Evolutionary conservation across 2,797 vertebrate genomes (phyloP), one percentile per base, ranked within the genome.

Genomic region (Scleropages formosus): DNA sequence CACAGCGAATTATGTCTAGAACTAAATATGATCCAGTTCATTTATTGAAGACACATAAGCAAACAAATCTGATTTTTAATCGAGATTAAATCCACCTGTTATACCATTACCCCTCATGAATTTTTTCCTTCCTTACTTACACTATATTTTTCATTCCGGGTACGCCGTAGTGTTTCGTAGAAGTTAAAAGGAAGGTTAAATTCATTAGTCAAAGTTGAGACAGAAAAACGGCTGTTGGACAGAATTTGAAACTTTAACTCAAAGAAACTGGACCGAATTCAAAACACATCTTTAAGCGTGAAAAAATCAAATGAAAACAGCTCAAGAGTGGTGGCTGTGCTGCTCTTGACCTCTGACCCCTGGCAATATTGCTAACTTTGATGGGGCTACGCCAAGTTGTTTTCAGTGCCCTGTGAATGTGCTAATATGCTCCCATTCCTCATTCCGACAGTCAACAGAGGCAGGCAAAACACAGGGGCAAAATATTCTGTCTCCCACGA

Each of bases 401-500:
- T 82, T 81, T 85, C 86, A 82, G 84, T 87, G 88, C 89, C 88
- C 86, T 87, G 83, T 87, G 86, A 86, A 88, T 85, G 90, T 80
- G 86, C 90, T 94, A 95, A 93, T 90, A 91, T 83, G 86, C 86
- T 90, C 84, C 91, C 93, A 94, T 95, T 92, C 87, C 92, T 97
- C 94, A 96, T 94, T 90, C 89, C 89, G 93, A 95, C 94, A 94
- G 91, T 91, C 90, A 87, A 86, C 87, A 90, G 88, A 90, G 88
- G 87, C 78, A 81, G 78, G 86, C 86, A 92, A 92, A 92, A 91
- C 92, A 94, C 92, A 89, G 90, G 91, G 92, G 93, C 93, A 94
- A 93, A 94, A 92, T 94, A 94, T 88, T 92, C 93, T 93, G 92
- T 95, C 94, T 95, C 91, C 94, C 89, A 82, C 90, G 92, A 95